phyloP scores from a whole-genome alignment of 2,888 invertebrate species.

The Hoplodrina blanda region DNA sequence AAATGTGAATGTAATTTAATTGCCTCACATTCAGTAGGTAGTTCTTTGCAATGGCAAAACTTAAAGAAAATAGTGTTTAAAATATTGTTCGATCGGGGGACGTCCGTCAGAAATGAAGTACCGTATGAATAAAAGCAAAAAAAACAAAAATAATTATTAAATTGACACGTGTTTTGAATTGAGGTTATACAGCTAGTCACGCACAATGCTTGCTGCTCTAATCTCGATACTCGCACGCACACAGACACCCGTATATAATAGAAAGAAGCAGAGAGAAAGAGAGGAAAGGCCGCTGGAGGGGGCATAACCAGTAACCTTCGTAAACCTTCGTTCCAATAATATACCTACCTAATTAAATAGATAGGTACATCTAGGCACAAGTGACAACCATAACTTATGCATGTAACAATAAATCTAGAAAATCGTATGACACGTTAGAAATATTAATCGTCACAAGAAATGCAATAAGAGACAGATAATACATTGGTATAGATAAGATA shows the following conservation, averaged over 20 bases:
- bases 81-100: neutral
- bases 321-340: too few species aligned
- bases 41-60: neutral
- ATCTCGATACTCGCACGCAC: too few species aligned
- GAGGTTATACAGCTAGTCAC: too few species aligned
- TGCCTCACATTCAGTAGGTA: neutral
- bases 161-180: too few species aligned
- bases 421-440: conserved; percentile 37
- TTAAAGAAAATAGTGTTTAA: neutral
- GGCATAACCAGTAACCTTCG: too few species aligned
- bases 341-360: neutral
- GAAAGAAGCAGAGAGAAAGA: too few species aligned
- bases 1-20: conserved; percentile 10
- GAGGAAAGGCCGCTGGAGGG: too few species aligned
- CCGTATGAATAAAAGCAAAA: too few species aligned
- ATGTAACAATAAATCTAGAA: conserved; percentile 28
- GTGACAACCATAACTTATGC: conserved; percentile 25
- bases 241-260: too few species aligned
- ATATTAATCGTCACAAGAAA: conserved; percentile 45
- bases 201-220: too few species aligned
- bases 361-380: neutral
- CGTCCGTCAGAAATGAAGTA: too few species aligned
- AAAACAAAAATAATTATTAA: too few species aligned
- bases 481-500: conserved; percentile 41
- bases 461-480: conserved; percentile 43